Conservation (phyloP, 2,888 invertebrate species). For the Melinaea menophilus region DNA sequence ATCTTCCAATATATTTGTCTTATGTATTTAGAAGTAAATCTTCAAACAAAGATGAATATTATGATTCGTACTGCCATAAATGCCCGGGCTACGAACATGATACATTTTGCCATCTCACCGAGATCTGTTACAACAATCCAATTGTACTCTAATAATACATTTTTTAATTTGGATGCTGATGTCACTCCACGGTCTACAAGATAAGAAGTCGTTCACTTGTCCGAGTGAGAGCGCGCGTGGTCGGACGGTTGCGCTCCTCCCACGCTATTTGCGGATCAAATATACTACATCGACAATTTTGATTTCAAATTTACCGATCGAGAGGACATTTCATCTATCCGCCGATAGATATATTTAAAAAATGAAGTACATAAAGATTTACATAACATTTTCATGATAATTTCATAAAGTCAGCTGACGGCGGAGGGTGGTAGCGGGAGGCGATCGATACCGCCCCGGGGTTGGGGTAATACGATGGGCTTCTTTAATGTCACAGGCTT, state of each 20-base stretch:
- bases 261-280: constrained; percentile 63
- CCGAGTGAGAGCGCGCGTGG: constrained; percentile 47
- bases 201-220: constrained; percentile 70
- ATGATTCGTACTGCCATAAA: not conserved
- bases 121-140: constrained; percentile 12
- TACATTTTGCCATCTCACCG: constrained; percentile 1
- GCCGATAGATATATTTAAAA: too few relatives aligned
- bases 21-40: not conserved
- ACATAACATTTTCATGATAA: not conserved
- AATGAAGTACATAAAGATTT: not conserved
- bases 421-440: constrained; percentile 19
- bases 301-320: not conserved
- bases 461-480: constrained; percentile 40
- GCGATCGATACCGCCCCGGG: constrained; percentile 50
- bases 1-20: constrained; percentile 15
- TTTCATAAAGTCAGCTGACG: constrained; percentile 28
- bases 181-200: constrained; percentile 47
- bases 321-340: not conserved
- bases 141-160: constrained; percentile 27
- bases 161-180: constrained; percentile 53
- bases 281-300: constrained; percentile 37
- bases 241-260: constrained; percentile 37
- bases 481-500: constrained; percentile 21
- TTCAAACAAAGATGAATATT: too few relatives aligned
- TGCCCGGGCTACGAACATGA: not conserved